These are phyloP conservation scores for Ectemnius lituratus DNA, from an alignment of 2,888 invertebrate genomes.

Conservation along the genomic window DNA sequence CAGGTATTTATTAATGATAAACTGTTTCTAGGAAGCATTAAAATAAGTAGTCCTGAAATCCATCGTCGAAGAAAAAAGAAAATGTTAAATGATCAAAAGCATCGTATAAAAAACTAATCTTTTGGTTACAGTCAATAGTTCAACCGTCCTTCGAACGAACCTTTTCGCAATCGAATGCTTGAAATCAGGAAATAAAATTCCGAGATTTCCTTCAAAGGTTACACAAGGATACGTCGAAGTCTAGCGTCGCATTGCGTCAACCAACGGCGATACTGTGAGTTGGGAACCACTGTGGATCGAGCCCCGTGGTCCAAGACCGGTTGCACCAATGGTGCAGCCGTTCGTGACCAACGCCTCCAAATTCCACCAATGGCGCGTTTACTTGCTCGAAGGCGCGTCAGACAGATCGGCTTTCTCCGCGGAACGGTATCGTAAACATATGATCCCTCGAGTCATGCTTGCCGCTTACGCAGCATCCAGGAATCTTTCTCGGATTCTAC, in stretches of 20 bases:
- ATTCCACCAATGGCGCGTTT: constrained; percentile 40
- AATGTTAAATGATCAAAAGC: background rate
- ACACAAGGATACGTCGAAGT: no score
- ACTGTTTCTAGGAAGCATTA: background rate
- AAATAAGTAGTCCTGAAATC: background rate
- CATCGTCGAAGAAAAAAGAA: no score
- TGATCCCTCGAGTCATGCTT: background rate
- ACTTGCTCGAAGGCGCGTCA: constrained; percentile 46
- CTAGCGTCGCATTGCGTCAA: no score
- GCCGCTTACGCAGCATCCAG: no score
- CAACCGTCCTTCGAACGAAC: no score
- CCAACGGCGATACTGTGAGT: background rate
- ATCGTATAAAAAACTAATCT: background rate
- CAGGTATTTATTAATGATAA: no score
- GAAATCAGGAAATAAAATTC: no score
- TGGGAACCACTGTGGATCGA: constrained; percentile 57
- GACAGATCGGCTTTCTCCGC: constrained; percentile 46
- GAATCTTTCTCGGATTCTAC: no score
- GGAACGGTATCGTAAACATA: background rate
- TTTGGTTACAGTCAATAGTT: no score
- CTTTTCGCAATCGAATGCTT: no score
- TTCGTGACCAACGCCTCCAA: constrained; percentile 52
- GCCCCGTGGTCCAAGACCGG: constrained; percentile 51
- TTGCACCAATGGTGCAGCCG: constrained; percentile 44
- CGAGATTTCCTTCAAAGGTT: no score